Percentiles rank a stretch among this genome's conserved stretches.
These are phyloP conservation scores for Picus viridis DNA, from an alignment of 2,797 vertebrate species.

Conservation along the genomic window DNA sequence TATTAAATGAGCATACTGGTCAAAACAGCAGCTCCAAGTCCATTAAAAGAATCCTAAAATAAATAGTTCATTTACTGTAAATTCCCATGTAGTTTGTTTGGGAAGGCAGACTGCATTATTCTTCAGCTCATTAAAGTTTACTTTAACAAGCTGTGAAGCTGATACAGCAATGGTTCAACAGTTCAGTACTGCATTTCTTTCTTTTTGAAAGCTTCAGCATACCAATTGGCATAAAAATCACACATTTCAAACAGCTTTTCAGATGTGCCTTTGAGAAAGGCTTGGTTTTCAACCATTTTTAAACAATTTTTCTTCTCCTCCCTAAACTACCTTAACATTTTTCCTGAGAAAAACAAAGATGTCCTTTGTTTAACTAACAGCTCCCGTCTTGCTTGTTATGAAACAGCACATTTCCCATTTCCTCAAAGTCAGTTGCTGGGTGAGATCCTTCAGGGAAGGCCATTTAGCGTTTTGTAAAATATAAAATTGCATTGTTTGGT, in stretches of 20 bases:
- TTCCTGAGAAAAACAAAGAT: conserved; percentile 20
- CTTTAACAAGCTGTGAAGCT: conserved; percentile 61
- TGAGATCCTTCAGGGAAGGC: conserved; percentile 20
- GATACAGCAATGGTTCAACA: conserved; percentile 47
- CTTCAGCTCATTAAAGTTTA: conserved; percentile 60
- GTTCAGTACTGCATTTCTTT: conserved; percentile 24
- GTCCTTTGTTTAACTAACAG: conserved; percentile 48
- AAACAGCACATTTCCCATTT: conserved; percentile 45
- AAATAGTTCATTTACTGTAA: conserved; percentile 33
- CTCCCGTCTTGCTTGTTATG: conserved; percentile 17
- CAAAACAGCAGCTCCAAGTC: background rate
- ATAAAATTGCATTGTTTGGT: background rate
- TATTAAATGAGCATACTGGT: background rate
- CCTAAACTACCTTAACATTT: conserved; percentile 28
- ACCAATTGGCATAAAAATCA: conserved; percentile 29
- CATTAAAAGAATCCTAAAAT: conserved; percentile 36
- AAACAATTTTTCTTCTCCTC: conserved; percentile 12
- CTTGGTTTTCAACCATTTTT: background rate
- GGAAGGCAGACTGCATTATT: conserved; percentile 39
- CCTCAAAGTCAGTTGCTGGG: conserved; percentile 23
- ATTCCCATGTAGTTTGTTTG: conserved; percentile 48
- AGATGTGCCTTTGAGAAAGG: conserved; percentile 4
- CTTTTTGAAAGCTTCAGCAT: background rate
- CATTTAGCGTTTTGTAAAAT: background rate
- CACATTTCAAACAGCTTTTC: conserved; percentile 35